phyloP scores from a whole-genome alignment of 2,888 invertebrate genomes.

The Lithosia quadra region DNA sequence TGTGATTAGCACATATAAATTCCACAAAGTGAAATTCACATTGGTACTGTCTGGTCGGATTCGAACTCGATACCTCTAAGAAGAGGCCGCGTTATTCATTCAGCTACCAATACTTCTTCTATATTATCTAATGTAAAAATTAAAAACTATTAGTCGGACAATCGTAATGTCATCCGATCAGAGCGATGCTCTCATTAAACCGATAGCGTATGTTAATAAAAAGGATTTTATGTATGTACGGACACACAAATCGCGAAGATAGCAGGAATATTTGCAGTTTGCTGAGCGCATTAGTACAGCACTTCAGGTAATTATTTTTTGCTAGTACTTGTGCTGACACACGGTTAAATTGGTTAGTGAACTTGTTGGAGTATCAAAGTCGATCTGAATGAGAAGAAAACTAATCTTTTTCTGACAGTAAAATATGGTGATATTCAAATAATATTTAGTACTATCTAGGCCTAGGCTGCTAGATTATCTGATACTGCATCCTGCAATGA shows the following conservation, averaged over 20 bases:
- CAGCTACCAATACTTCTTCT: too few relatives aligned
- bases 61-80: too few relatives aligned
- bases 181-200: slow-evolving; percentile 49
- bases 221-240: slow-evolving; percentile 58
- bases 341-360: neutral
- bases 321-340: slow-evolving; percentile 7
- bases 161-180: slow-evolving; percentile 46
- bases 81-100: too few relatives aligned
- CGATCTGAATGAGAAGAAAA: too few relatives aligned
- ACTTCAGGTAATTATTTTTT: slow-evolving; percentile 54
- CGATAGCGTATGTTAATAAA: slow-evolving; percentile 61
- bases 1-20: too few relatives aligned
- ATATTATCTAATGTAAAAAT: slow-evolving; percentile 35
- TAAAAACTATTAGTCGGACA: slow-evolving; percentile 49
- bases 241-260: slow-evolving; percentile 68
- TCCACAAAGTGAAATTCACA: too few relatives aligned
- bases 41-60: too few relatives aligned
- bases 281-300: slow-evolving; percentile 59
- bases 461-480: too few relatives aligned
- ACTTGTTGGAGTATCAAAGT: slow-evolving; percentile 12
- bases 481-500: too few relatives aligned
- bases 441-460: too few relatives aligned
- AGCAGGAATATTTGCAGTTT: slow-evolving; percentile 57
- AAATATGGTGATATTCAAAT: too few relatives aligned
- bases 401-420: too few relatives aligned